A percentile compares a stretch with the other conserved stretches of the same genome.
phyloP scores from a whole-genome alignment of 2,888 invertebrate genomes.

The Scotopteryx bipunctaria region DNA sequence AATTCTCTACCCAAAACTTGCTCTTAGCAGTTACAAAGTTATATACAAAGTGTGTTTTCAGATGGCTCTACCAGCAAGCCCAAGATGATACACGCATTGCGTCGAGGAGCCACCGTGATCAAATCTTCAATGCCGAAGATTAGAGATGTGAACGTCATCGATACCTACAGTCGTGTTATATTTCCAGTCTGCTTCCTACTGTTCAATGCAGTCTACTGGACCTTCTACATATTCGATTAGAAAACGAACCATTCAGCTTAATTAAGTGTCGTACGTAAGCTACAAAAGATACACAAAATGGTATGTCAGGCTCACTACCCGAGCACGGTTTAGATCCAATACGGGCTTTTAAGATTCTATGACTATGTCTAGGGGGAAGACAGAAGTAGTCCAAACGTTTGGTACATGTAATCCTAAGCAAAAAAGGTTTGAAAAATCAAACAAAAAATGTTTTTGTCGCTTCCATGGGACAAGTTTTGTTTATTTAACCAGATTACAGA shows the following conservation, averaged over 20 bases:
- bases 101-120: constrained; percentile 92
- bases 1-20: no score
- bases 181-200: constrained; percentile 98
- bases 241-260: not conserved
- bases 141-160: constrained; percentile 98
- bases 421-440: no score
- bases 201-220: constrained; percentile 98
- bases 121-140: constrained; percentile 97
- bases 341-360: no score
- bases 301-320: no score
- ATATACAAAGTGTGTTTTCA: constrained; percentile 35
- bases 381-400: no score
- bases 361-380: no score
- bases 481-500: no score
- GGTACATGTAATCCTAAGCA: no score
- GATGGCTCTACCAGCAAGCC: constrained; percentile 84
- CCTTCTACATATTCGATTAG: constrained; percentile 92
- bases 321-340: no score
- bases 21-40: no score
- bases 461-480: not conserved
- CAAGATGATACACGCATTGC: constrained; percentile 91
- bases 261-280: not conserved
- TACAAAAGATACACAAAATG: not conserved
- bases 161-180: constrained; percentile 97
- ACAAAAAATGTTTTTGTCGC: not conserved